phyloP scores from a whole-genome alignment of 1,140 invertebrate genomes.

The Macrotrachela quadricornifera region DNA sequence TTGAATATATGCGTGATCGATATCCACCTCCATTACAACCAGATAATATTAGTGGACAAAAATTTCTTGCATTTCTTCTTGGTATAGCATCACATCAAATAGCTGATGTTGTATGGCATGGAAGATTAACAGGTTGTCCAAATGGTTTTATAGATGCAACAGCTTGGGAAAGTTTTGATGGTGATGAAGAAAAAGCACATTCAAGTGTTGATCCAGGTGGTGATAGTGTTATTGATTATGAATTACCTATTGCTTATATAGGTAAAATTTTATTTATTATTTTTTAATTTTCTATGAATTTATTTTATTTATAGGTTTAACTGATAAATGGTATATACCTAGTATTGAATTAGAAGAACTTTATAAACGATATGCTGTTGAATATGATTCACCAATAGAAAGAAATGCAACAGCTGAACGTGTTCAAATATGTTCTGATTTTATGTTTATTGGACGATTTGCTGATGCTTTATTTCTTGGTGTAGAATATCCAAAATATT shows the following conservation, averaged over 20 bases:
- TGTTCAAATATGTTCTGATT: too few relatives aligned
- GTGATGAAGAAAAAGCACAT: conserved; percentile 13
- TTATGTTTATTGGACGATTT: too few relatives aligned
- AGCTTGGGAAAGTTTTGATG: not conserved
- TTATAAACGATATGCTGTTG: too few relatives aligned
- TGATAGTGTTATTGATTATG: conserved; percentile 15
- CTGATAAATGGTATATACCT: too few relatives aligned
- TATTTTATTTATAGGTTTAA: too few relatives aligned
- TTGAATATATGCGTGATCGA: conserved; percentile 20
- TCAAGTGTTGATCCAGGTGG: conserved; percentile 17
- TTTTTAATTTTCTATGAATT: not conserved
- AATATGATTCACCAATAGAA: too few relatives aligned
- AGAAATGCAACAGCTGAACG: too few relatives aligned
- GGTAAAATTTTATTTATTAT: conserved; percentile 10
- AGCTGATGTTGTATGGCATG: conserved; percentile 22
- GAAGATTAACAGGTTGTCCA: conserved; percentile 14
- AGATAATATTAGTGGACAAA: not conserved
- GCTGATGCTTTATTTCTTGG: too few relatives aligned
- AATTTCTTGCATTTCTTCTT: not conserved
- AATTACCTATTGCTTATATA: conserved; percentile 12
- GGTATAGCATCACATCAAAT: conserved; percentile 16
- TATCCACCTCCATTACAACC: conserved; percentile 19
- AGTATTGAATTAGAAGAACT: too few relatives aligned
- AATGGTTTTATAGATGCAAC: conserved; percentile 14
- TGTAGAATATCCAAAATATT: too few relatives aligned